Percentiles rank a stretch among this genome's conserved stretches.
These are phyloP conservation scores for Hipposideros larvatus DNA, from an alignment of 2,797 vertebrate genomes.

Conservation along the genomic window DNA sequence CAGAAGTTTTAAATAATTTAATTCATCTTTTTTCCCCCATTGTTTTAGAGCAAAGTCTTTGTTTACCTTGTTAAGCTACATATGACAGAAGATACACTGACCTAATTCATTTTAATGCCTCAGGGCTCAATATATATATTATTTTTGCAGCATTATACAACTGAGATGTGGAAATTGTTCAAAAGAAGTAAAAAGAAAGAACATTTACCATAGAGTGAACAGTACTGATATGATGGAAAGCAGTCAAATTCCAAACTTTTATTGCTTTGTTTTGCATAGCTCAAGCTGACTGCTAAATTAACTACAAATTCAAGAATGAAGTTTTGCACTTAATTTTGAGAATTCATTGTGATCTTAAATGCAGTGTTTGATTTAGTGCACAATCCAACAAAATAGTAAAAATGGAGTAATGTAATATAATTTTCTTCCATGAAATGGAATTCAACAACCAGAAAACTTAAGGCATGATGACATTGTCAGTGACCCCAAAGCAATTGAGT, in stretches of 20 bases:
- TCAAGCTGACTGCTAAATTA: slow-evolving; percentile 41
- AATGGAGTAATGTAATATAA: not conserved
- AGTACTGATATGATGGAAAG: not conserved
- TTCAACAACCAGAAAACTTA: slow-evolving; percentile 37
- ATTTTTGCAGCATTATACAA: slow-evolving; percentile 20
- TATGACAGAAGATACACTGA: not conserved
- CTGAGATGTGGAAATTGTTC: not conserved
- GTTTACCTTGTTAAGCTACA: not conserved
- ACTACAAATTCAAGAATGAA: slow-evolving; percentile 1
- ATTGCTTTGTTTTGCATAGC: not conserved
- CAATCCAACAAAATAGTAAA: slow-evolving; percentile 53
- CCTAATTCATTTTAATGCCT: not conserved
- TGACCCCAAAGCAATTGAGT: slow-evolving; percentile 63
- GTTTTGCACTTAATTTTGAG: not conserved
- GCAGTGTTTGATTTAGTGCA: slow-evolving; percentile 24
- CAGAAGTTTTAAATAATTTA: not conserved
- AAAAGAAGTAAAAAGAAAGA: not conserved
- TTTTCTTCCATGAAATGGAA: slow-evolving; percentile 59
- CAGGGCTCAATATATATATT: not conserved
- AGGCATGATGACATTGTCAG: slow-evolving; percentile 27
- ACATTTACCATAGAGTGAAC: too few relatives aligned
- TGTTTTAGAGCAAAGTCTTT: not conserved
- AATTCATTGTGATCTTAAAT: slow-evolving; percentile 17
- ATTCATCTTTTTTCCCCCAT: not conserved
- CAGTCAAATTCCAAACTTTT: not conserved